Percentiles rank a stretch among this genome's conserved stretches.
These are phyloP conservation scores for Sinhomidia bicolor DNA, from an alignment of 2,888 invertebrate genomes.

Conservation along the genomic window DNA sequence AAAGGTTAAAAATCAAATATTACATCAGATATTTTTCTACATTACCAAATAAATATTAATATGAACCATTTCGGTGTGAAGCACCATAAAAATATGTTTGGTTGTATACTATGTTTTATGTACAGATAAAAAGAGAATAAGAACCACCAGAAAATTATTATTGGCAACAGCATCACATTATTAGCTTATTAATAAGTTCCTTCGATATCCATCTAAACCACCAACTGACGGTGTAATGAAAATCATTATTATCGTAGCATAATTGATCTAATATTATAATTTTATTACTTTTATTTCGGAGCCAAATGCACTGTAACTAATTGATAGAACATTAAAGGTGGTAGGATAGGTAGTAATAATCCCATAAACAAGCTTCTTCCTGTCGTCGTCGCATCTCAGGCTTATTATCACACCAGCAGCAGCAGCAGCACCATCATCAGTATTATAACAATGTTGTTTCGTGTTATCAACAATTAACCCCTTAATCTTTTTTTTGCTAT, in stretches of 20 bases:
- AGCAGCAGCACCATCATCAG: too few relatives aligned
- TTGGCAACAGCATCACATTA: neutral
- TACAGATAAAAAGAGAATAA: too few relatives aligned
- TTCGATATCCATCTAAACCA: neutral
- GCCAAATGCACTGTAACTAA: conserved; percentile 53
- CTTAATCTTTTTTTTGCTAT: conserved; percentile 28
- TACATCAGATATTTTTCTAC: too few relatives aligned
- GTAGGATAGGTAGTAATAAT: conserved; percentile 44
- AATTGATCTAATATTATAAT: conserved; percentile 57
- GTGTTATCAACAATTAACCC: conserved; percentile 64
- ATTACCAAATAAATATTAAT: too few relatives aligned
- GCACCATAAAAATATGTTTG: too few relatives aligned
- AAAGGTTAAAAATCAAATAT: too few relatives aligned
- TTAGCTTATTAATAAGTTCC: neutral
- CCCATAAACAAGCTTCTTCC: conserved; percentile 72
- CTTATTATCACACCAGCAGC: conserved; percentile 54
- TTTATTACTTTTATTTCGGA: conserved; percentile 8
- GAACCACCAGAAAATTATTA: neutral
- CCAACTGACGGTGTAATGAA: conserved; percentile 36
- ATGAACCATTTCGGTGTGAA: too few relatives aligned
- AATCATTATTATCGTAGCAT: conserved; percentile 9
- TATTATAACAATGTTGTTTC: conserved; percentile 56
- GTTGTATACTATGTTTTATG: too few relatives aligned
- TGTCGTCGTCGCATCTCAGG: conserved; percentile 65
- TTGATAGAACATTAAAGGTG: conserved; percentile 64